phyloP scores from a whole-genome alignment of 2,888 invertebrate genomes.

The Apodemia zela region DNA sequence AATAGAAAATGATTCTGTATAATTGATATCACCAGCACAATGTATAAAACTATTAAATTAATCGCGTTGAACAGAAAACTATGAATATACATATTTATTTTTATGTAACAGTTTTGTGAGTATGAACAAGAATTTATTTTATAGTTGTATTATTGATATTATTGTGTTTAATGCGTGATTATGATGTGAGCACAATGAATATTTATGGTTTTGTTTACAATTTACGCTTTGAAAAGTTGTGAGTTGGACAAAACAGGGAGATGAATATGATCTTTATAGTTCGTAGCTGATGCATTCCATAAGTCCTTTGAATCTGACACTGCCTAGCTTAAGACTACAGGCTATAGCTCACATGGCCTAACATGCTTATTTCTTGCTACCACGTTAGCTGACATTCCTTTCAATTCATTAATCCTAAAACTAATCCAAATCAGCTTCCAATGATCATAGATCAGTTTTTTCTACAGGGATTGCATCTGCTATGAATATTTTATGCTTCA shows the following conservation, averaged over 20 bases:
- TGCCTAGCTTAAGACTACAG: slow-evolving; percentile 25
- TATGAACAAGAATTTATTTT: slow-evolving; percentile 54
- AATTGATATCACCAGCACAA: slow-evolving; percentile 70
- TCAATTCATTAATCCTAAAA: not conserved
- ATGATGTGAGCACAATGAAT: slow-evolving; percentile 70
- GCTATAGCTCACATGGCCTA: slow-evolving; percentile 22
- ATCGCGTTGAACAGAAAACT: slow-evolving; percentile 34
- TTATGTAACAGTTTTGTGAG: slow-evolving; percentile 50
- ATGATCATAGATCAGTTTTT: slow-evolving; percentile 9
- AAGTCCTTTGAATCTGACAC: slow-evolving; percentile 20
- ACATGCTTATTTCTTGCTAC: slow-evolving; percentile 16
- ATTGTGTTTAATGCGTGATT: slow-evolving; percentile 55
- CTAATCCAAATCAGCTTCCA: slow-evolving; percentile 27
- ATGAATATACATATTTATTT: slow-evolving; percentile 45
- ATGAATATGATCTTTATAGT: slow-evolving; percentile 32
- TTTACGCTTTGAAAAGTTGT: slow-evolving; percentile 59
- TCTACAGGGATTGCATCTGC: slow-evolving; percentile 31
- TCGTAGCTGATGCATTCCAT: slow-evolving; percentile 34
- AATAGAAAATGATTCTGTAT: slow-evolving; percentile 49
- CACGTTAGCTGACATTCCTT: slow-evolving; percentile 1
- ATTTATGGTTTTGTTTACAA: slow-evolving; percentile 40
- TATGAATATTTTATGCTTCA: slow-evolving; percentile 31
- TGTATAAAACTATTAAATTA: slow-evolving; percentile 47
- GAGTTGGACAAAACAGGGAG: slow-evolving; percentile 71
- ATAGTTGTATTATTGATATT: slow-evolving; percentile 50